Conservation (phyloP, 2,113 vertebrate species). For the Trinectes maculatus region DNA sequence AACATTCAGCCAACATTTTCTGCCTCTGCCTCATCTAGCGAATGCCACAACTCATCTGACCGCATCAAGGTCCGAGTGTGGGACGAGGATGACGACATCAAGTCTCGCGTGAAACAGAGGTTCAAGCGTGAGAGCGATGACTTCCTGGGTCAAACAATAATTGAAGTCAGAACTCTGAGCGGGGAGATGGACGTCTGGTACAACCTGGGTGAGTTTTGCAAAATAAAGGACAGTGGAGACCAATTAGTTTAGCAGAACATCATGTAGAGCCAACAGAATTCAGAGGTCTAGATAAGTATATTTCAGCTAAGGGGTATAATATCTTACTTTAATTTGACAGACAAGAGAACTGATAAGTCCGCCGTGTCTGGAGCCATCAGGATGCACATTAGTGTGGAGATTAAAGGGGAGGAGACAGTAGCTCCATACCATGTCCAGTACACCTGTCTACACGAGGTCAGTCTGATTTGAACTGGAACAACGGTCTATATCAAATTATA, state of each 20-base stretch:
- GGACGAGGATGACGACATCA: slow-evolving; percentile 98
- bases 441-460: slow-evolving; percentile 97
- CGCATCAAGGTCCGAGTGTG: slow-evolving; percentile 98
- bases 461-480: slow-evolving; percentile 39
- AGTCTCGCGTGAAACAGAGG: slow-evolving; percentile 95
- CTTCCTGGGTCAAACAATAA: slow-evolving; percentile 97
- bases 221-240: slow-evolving; percentile 5
- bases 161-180: slow-evolving; percentile 96
- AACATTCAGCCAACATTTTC: background rate
- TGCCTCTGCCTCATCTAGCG: slow-evolving; percentile 76
- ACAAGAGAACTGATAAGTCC: slow-evolving; percentile 97
- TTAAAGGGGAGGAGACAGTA: slow-evolving; percentile 98
- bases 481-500: background rate
- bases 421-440: slow-evolving; percentile 97
- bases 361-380: slow-evolving; percentile 96
- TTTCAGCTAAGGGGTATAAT: slow-evolving; percentile 29
- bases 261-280: slow-evolving; percentile 19
- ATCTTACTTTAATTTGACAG: slow-evolving; percentile 73
- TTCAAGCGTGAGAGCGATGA: slow-evolving; percentile 97
- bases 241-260: slow-evolving; percentile 32
- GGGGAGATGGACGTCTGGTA: slow-evolving; percentile 99
- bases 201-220: slow-evolving; percentile 89
- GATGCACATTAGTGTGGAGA: slow-evolving; percentile 98
- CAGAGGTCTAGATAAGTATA: slow-evolving; percentile 29
- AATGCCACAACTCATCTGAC: slow-evolving; percentile 98